phyloP scores from a whole-genome alignment of 2,888 invertebrate genomes.

The Volucella bombylans region DNA sequence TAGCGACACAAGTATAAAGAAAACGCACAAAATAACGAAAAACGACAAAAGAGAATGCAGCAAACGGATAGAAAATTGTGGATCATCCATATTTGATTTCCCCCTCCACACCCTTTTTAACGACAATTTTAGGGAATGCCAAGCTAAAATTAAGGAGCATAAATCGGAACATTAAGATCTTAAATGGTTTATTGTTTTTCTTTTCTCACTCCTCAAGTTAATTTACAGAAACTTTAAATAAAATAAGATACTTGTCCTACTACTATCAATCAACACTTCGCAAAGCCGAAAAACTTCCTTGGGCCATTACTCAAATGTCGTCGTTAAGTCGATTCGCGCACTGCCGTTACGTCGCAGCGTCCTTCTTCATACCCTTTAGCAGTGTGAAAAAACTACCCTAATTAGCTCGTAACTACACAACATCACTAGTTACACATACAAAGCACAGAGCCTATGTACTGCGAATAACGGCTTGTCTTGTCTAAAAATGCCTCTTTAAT shows the following conservation, averaged over 20 bases:
- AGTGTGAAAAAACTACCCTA: constrained; percentile 1
- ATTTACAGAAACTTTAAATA: background rate
- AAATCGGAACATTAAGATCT: too few species aligned
- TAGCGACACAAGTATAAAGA: too few species aligned
- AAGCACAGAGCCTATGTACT: too few species aligned
- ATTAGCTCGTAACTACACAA: constrained; percentile 3
- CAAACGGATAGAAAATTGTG: too few species aligned
- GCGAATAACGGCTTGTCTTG: background rate
- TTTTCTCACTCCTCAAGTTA: background rate
- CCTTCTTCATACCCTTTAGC: background rate
- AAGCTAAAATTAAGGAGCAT: too few species aligned
- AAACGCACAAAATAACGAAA: too few species aligned
- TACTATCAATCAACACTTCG: constrained; percentile 1
- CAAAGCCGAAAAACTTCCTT: background rate
- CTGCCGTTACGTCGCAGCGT: background rate
- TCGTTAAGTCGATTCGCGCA: background rate
- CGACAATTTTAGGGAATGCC: too few species aligned
- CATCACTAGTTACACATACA: background rate
- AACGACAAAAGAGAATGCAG: too few species aligned
- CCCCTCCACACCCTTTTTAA: too few species aligned
- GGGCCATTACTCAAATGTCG: constrained; percentile 7
- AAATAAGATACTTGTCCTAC: background rate
- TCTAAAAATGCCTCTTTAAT: constrained; percentile 12
- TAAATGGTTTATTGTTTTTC: too few species aligned
- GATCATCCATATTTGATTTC: too few species aligned